These are phyloP conservation scores for Megalops atlanticus DNA, from an alignment of 2,113 vertebrate species.

Conservation along the genomic window DNA sequence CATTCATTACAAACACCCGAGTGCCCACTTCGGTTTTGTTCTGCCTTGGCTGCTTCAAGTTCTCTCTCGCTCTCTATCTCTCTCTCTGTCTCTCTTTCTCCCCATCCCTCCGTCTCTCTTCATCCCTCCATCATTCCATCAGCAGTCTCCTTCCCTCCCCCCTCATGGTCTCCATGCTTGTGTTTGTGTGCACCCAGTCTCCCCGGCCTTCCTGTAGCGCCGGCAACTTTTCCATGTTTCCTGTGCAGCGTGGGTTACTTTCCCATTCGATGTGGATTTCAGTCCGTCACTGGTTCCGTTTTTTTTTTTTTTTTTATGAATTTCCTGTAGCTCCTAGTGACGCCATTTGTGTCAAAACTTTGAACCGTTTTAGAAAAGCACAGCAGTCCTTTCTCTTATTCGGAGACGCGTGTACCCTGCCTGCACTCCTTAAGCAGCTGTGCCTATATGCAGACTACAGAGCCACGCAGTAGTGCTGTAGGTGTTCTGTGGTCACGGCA, in stretches of 20 bases:
- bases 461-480: not conserved
- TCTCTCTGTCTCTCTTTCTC: too few species aligned
- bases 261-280: not conserved
- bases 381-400: conserved; percentile 21
- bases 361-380: conserved; percentile 35
- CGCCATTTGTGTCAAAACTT: conserved; percentile 43
- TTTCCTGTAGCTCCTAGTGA: conserved; percentile 31
- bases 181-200: conserved; percentile 16
- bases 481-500: not conserved
- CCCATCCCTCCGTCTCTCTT: conserved; percentile 50
- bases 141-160: conserved; percentile 22
- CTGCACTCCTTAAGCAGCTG: conserved; percentile 27
- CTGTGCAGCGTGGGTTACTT: not conserved
- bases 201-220: conserved; percentile 35
- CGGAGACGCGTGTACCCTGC: conserved; percentile 30
- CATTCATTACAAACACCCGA: not conserved
- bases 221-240: conserved; percentile 32
- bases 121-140: conserved; percentile 40
- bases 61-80: conserved; percentile 35
- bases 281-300: not conserved
- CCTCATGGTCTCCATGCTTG: not conserved
- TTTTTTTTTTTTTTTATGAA: conserved; percentile 36
- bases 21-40: not conserved
- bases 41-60: conserved; percentile 46
- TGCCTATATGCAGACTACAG: not conserved